Evolutionary conservation across 2,113 vertebrate genomes (phyloP).

Genomic region (Mastomys natalensis): DNA sequence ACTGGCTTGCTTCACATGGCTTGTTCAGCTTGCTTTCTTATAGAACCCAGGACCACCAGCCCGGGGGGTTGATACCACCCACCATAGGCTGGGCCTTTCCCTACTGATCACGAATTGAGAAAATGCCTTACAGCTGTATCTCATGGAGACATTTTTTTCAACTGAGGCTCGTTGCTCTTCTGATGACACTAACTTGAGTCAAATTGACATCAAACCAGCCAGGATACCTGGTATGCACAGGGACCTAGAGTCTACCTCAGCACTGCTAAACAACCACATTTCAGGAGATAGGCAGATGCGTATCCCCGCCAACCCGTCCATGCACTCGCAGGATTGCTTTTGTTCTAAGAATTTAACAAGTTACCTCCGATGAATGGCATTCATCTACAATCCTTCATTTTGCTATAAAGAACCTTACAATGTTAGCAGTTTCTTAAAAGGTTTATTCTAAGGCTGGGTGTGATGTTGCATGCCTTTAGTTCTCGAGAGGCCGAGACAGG

Average conservation of each 20-base stretch:
- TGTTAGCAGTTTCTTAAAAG: not conserved
- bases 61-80: not conserved
- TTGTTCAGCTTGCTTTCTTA: not conserved
- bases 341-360: slow-evolving; percentile 20
- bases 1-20: not conserved
- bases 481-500: not conserved
- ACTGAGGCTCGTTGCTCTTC: not conserved
- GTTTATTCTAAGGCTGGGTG: not conserved
- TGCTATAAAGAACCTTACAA: not conserved
- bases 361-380: not conserved
- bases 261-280: not conserved
- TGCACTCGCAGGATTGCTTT: not conserved
- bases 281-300: not conserved
- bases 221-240: not conserved
- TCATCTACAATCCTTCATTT: slow-evolving; percentile 24
- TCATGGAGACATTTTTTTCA: not conserved
- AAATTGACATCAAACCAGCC: not conserved
- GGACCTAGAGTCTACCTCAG: not conserved
- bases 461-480: not conserved
- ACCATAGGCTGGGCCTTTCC: not conserved
- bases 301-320: not conserved
- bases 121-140: not conserved
- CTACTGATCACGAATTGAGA: not conserved
- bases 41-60: not conserved
- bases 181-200: not conserved